Conservation (phyloP, 2,888 invertebrate genomes). For the Bombylius discolor region DNA sequence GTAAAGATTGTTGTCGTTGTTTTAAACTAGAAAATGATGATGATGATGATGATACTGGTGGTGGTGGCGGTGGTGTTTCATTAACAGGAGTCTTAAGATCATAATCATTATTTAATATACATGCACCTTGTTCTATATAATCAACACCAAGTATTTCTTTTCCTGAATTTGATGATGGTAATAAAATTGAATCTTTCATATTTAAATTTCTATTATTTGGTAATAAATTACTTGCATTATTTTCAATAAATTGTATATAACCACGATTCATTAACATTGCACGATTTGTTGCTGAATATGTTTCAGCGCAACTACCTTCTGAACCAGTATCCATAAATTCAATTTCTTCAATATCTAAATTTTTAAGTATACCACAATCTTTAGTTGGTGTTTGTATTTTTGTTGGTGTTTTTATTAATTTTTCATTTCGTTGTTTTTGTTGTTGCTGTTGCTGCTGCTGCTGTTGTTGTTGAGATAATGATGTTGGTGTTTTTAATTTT, state of each 20-base stretch:
- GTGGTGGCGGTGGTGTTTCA: conserved; percentile 26
- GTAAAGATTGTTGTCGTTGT: neutral
- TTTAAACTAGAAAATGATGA: neutral
- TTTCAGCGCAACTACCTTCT: conserved; percentile 60
- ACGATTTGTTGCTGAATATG: conserved; percentile 41
- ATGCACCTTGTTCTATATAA: conserved; percentile 43
- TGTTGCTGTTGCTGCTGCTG: neutral
- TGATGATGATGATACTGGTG: too few species aligned
- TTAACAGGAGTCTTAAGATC: conserved; percentile 37
- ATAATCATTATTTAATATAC: conserved; percentile 29
- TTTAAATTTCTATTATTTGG: neutral
- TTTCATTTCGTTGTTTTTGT: conserved; percentile 29
- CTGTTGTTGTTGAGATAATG: neutral
- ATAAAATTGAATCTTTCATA: neutral
- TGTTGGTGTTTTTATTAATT: conserved; percentile 35
- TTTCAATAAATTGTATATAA: conserved; percentile 50
- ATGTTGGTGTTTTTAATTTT: conserved; percentile 18
- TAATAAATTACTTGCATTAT: neutral
- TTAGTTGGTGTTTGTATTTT: conserved; percentile 22
- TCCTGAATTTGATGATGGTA: conserved; percentile 15
- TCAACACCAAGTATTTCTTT: conserved; percentile 41
- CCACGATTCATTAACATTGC: conserved; percentile 47
- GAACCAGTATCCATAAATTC: conserved; percentile 81
- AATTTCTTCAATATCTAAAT: conserved; percentile 58
- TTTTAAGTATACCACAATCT: conserved; percentile 34